A percentile compares a stretch with the other conserved stretches of the same genome.
Evolutionary conservation across 2,113 vertebrate genomes (phyloP).

Genomic region (Cyanoliseus patagonus): DNA sequence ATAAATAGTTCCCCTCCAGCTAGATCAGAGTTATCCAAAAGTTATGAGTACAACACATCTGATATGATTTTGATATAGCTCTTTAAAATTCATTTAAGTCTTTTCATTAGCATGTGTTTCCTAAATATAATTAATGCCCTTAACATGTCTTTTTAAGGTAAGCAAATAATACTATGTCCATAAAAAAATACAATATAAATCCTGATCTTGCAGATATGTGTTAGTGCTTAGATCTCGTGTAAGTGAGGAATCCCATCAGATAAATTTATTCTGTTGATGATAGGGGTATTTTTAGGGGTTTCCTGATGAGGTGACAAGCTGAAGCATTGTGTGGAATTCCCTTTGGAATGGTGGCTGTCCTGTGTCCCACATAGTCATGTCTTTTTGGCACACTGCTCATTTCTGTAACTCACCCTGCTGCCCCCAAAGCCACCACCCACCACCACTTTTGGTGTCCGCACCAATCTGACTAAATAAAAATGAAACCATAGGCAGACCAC

Average conservation of each 20-base stretch:
- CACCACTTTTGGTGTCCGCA: not conserved
- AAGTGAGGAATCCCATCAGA: not conserved
- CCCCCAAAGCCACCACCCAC: not conserved
- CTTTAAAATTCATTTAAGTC: not conserved
- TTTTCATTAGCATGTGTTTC: not conserved
- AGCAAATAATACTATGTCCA: not conserved
- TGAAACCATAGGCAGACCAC: not conserved
- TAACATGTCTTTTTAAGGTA: not conserved
- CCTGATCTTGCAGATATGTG: not conserved
- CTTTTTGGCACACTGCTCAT: not conserved
- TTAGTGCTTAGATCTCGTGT: not conserved
- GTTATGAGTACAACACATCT: not conserved
- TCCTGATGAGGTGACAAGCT: not conserved
- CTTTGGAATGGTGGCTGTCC: not conserved
- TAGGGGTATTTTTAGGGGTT: not conserved
- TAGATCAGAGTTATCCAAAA: not conserved
- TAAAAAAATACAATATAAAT: not conserved
- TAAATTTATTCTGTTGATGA: not conserved
- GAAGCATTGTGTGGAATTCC: not conserved
- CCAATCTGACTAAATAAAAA: not conserved
- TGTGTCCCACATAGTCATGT: not conserved
- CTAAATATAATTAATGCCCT: not conserved
- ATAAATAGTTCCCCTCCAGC: not conserved
- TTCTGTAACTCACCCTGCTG: not conserved
- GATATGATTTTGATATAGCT: not conserved